Percentiles rank a stretch among this genome's conserved stretches.
phyloP scores from a whole-genome alignment of 2,888 invertebrate genomes.

The Peribatodes rhomboidaria region DNA sequence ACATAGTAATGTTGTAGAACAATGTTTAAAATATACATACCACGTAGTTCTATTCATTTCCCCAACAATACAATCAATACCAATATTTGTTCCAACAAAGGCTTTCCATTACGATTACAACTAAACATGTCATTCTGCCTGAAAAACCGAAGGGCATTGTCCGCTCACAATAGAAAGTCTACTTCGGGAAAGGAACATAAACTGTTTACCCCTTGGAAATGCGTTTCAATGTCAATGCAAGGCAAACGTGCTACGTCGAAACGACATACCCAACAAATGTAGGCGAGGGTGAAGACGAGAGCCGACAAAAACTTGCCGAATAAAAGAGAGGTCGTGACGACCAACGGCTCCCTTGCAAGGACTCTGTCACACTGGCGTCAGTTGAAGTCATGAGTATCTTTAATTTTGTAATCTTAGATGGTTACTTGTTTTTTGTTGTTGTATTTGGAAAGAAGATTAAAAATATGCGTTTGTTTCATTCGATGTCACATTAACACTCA shows the following conservation, averaged over 20 bases:
- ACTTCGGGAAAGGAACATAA: slow-evolving; percentile 51
- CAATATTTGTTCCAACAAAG: slow-evolving; percentile 28
- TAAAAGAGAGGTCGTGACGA: slow-evolving; percentile 74
- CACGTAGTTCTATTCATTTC: slow-evolving; percentile 11
- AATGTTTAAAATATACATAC: not conserved
- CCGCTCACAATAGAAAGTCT: slow-evolving; percentile 48
- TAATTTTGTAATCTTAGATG: no score
- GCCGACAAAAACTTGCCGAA: slow-evolving; percentile 75
- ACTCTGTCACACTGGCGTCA: slow-evolving; percentile 18
- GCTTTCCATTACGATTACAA: slow-evolving; percentile 46
- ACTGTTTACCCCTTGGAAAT: slow-evolving; percentile 62
- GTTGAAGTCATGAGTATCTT: no score
- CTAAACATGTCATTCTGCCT: slow-evolving; percentile 48
- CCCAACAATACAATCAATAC: slow-evolving; percentile 25
- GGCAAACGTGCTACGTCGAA: slow-evolving; percentile 66
- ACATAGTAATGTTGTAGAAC: not conserved
- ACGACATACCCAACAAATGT: slow-evolving; percentile 68
- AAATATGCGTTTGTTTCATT: no score
- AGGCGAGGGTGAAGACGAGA: slow-evolving; percentile 64
- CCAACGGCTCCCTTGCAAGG: slow-evolving; percentile 68
- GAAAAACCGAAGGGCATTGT: slow-evolving; percentile 45
- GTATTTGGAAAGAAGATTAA: no score
- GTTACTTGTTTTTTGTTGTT: no score
- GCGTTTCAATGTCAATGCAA: slow-evolving; percentile 71
- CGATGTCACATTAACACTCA: no score